Conservation (phyloP, 2,888 invertebrate genomes). For the Cantharis nigra region DNA sequence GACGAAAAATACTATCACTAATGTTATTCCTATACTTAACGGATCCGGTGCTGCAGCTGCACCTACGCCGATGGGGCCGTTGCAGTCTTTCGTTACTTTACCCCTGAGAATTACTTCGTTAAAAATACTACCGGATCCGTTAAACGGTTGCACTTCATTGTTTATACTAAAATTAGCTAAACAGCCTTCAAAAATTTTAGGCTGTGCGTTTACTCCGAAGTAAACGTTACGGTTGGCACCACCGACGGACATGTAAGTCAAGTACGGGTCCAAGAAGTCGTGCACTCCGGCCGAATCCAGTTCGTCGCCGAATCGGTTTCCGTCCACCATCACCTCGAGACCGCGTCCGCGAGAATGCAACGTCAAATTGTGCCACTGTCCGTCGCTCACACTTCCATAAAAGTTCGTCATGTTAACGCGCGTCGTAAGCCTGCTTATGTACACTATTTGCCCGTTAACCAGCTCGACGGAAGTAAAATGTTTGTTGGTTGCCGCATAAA, state of each 20-base stretch:
- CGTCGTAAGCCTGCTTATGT: constrained; percentile 78
- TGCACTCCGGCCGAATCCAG: constrained; percentile 85
- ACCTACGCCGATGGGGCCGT: constrained; percentile 75
- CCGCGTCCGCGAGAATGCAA: constrained; percentile 72
- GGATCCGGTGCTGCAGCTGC: constrained; percentile 82
- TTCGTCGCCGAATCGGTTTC: constrained; percentile 76
- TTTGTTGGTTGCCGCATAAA: constrained; percentile 85
- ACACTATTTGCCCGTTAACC: constrained; percentile 74
- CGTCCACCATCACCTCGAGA: constrained; percentile 74
- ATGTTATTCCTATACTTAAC: constrained; percentile 87
- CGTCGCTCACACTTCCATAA: constrained; percentile 72
- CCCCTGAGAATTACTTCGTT: constrained; percentile 71
- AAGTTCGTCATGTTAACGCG: constrained; percentile 82
- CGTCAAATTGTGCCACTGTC: constrained; percentile 88
- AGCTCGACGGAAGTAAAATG: constrained; percentile 85
- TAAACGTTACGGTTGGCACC: constrained; percentile 71
- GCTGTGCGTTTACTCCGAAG: constrained; percentile 57
- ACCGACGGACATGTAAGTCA: constrained; percentile 80
- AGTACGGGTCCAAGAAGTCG: constrained; percentile 89
- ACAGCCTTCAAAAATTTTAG: constrained; percentile 83
- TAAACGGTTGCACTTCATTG: constrained; percentile 86
- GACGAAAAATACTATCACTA: constrained; percentile 93
- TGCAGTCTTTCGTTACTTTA: constrained; percentile 76
- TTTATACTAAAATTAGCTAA: constrained; percentile 88
- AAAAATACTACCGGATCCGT: constrained; percentile 84